phyloP scores from a whole-genome alignment of 2,113 vertebrate species.

The Zosterops pallidus region DNA sequence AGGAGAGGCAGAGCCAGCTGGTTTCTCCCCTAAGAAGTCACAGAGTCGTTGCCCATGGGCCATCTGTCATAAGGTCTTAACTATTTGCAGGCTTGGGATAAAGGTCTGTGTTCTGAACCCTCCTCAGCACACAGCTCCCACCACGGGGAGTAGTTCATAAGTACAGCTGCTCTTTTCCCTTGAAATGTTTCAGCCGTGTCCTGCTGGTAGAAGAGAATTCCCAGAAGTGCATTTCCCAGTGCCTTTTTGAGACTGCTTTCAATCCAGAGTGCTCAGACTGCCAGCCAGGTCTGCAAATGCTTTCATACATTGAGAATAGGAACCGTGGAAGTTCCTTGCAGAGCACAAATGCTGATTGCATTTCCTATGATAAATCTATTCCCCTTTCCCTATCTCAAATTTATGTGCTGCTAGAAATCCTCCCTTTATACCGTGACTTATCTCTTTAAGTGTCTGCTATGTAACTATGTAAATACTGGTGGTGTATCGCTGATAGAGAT shows the following conservation, averaged over 20 bases:
- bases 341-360: neutral
- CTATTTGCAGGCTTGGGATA: neutral
- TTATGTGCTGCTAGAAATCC: neutral
- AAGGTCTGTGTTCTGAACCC: neutral
- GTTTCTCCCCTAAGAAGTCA: neutral
- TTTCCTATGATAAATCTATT: neutral
- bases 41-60: neutral
- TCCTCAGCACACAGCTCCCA: neutral
- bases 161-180: neutral
- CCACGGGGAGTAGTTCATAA: accelerated
- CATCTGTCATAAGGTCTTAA: neutral
- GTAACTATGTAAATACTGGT: constrained; percentile 60
- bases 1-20: too few species aligned
- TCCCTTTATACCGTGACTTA: neutral
- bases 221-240: neutral
- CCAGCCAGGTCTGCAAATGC: neutral
- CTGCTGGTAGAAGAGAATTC: neutral
- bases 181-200: neutral
- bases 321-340: neutral
- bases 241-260: neutral
- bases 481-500: neutral
- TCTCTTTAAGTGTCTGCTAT: constrained; percentile 41
- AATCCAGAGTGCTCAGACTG: neutral
- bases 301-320: neutral
- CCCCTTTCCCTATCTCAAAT: neutral